Conservation (phyloP, 2,113 vertebrate species). For the Chionis minor region DNA sequence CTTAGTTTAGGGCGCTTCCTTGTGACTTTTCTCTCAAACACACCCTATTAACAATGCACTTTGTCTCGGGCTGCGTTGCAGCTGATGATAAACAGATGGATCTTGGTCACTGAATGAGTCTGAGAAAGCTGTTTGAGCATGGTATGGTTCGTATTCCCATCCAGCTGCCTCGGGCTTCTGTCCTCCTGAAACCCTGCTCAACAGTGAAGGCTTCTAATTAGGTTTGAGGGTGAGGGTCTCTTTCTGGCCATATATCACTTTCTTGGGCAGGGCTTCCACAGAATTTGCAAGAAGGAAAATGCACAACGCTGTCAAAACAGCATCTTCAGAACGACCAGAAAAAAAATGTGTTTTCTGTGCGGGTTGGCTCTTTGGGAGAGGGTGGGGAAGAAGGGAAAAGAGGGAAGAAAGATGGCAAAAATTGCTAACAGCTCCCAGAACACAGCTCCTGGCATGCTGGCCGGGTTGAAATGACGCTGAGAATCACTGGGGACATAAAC, state of each 20-base stretch:
- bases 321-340: background rate
- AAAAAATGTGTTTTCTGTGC: background rate
- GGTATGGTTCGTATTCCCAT: constrained; percentile 13
- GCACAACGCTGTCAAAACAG: background rate
- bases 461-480: background rate
- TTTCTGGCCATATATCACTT: constrained; percentile 18
- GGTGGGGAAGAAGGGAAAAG: background rate
- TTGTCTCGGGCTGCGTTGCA: constrained; percentile 21
- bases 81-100: constrained; percentile 61
- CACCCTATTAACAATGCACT: constrained; percentile 51
- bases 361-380: background rate
- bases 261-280: background rate
- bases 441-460: background rate
- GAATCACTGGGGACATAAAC: background rate
- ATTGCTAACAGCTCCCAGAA: background rate
- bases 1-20: constrained; percentile 30
- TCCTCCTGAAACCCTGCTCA: constrained; percentile 27
- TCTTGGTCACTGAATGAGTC: constrained; percentile 16
- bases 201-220: constrained; percentile 13
- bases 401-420: background rate
- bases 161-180: constrained; percentile 37
- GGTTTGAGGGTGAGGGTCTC: constrained; percentile 14
- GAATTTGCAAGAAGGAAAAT: background rate
- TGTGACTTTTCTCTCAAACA: background rate
- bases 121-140: constrained; percentile 22